These are phyloP conservation scores for Leptopilina clavipes DNA, from an alignment of 1,140 invertebrate species.

Conservation along the genomic window DNA sequence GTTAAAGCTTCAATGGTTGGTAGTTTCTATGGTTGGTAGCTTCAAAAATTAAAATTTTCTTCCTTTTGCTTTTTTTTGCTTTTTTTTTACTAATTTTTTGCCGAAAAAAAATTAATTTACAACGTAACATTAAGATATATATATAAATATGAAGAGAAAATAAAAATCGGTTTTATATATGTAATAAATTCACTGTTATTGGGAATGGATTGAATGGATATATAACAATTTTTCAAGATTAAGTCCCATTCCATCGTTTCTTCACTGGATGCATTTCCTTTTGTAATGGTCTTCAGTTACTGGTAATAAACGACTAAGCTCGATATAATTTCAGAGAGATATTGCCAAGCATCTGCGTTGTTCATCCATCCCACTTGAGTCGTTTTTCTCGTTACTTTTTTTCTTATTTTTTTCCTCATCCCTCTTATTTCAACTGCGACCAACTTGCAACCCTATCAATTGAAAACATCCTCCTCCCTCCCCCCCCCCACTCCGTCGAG, in stretches of 20 bases:
- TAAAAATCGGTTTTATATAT: neutral
- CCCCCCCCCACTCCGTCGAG: no score
- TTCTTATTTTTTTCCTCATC: constrained; percentile 22
- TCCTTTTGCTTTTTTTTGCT: no score
- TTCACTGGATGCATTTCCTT: neutral
- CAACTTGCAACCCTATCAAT: neutral
- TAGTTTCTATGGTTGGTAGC: no score
- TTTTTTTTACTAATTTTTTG: no score
- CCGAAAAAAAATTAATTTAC: neutral
- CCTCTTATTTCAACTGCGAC: neutral
- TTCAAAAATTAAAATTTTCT: no score
- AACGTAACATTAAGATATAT: neutral
- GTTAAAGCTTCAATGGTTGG: no score
- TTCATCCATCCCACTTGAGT: neutral
- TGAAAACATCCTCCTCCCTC: neutral
- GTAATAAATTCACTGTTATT: neutral
- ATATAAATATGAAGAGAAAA: neutral
- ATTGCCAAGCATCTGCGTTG: constrained; percentile 18
- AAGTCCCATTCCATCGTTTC: constrained; percentile 15
- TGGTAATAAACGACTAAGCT: constrained; percentile 47
- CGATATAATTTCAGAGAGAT: constrained; percentile 31
- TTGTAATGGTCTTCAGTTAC: neutral
- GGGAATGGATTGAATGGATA: constrained; percentile 25
- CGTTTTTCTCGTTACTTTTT: constrained; percentile 37
- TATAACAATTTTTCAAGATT: constrained; percentile 48